phyloP scores from a whole-genome alignment of 2,113 vertebrate genomes.

The Mionectes macconnelli region DNA sequence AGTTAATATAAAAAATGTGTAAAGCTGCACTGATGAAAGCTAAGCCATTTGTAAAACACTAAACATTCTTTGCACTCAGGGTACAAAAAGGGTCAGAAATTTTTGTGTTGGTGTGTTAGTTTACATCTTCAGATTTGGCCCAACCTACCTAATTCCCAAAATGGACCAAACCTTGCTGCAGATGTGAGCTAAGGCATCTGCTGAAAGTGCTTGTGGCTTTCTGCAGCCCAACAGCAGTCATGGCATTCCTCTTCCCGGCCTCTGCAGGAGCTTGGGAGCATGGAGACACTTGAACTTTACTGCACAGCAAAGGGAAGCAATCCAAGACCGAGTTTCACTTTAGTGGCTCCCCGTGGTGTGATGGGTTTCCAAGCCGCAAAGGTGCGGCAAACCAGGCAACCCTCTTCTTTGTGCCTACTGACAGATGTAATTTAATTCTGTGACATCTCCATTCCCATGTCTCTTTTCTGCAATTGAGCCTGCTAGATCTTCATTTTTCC shows the following conservation, averaged over 20 bases:
- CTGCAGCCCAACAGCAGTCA: not conserved
- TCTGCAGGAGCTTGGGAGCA: conserved; percentile 16
- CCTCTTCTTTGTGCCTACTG: not conserved
- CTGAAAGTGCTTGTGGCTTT: not conserved
- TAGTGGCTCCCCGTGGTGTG: not conserved
- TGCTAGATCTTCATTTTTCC: not conserved
- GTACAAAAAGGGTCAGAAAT: not conserved
- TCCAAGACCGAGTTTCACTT: not conserved
- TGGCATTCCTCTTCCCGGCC: not conserved
- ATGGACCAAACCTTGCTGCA: not conserved
- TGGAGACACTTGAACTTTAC: not conserved
- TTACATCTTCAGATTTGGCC: not conserved
- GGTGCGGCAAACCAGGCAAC: not conserved
- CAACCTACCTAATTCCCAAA: not conserved
- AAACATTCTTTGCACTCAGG: not conserved
- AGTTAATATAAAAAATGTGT: not conserved
- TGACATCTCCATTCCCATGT: not conserved
- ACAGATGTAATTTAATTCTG: not conserved
- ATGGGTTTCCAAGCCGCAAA: not conserved
- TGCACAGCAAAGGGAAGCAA: not conserved
- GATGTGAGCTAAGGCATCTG: not conserved
- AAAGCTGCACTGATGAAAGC: not conserved
- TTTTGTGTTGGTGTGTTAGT: not conserved
- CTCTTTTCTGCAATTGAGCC: not conserved
- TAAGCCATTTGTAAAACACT: not conserved